A percentile compares a stretch with the other conserved stretches of the same genome.
phyloP scores from a whole-genome alignment of 1,140 invertebrate species.

The Drosophila lacteicornis region DNA sequence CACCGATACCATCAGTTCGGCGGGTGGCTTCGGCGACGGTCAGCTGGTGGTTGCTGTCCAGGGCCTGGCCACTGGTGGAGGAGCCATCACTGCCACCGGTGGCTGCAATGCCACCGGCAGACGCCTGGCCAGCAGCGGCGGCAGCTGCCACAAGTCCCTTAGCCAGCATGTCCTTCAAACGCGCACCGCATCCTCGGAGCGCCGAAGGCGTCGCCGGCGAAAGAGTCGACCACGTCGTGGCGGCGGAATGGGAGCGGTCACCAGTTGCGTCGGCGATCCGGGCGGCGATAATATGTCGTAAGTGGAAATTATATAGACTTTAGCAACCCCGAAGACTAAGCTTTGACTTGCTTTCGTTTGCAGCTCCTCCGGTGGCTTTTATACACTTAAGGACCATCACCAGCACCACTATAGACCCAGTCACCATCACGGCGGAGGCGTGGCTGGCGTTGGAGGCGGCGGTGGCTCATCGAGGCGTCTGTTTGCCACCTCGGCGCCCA shows the following conservation, averaged over 20 bases:
- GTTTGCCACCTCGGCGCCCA: constrained; percentile 78
- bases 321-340: not conserved
- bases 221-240: constrained; percentile 77
- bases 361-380: constrained; percentile 81
- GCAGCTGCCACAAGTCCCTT: constrained; percentile 71
- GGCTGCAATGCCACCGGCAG: constrained; percentile 79
- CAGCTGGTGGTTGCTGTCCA: constrained; percentile 75
- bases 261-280: constrained; percentile 73
- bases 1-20: constrained; percentile 77
- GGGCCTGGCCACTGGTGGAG: constrained; percentile 43
- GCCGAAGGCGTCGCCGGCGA: constrained; percentile 69
- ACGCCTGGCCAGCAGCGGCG: constrained; percentile 73
- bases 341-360: constrained; percentile 12
- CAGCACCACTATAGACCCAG: constrained; percentile 71
- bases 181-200: constrained; percentile 79
- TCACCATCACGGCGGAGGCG: constrained; percentile 41
- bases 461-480: constrained; percentile 62
- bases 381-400: constrained; percentile 77
- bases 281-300: constrained; percentile 84
- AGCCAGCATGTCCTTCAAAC: constrained; percentile 82
- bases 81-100: constrained; percentile 41
- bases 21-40: constrained; percentile 74
- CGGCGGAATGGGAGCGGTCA: constrained; percentile 67
- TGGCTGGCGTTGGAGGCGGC: constrained; percentile 25
- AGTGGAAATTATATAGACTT: constrained; percentile 18